Evolutionary conservation across 2,113 vertebrate species (phyloP).

Genomic region (Cercopithecus mona): DNA sequence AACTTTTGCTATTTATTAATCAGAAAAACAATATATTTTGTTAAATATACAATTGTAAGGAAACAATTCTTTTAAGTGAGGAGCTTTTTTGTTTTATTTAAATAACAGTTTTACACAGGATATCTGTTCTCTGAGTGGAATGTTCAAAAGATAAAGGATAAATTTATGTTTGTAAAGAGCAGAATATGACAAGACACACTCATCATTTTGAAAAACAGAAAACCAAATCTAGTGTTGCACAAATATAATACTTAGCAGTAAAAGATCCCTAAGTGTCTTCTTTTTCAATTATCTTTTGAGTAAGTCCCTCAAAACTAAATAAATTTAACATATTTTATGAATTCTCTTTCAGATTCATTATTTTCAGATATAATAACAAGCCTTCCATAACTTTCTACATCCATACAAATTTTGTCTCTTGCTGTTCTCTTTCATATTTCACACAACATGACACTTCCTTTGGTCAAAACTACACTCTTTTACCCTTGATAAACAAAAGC

Average conservation of each 20-base stretch:
- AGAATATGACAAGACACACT: background rate
- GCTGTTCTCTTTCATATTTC: background rate
- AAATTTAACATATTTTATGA: background rate
- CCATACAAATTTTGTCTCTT: background rate
- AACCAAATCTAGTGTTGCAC: background rate
- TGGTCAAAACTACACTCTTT: background rate
- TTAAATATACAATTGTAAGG: background rate
- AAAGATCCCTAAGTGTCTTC: background rate
- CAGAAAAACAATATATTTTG: background rate
- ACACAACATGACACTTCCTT: background rate
- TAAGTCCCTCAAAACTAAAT: background rate
- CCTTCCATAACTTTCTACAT: background rate
- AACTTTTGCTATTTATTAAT: background rate
- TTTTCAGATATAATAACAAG: background rate
- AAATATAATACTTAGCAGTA: background rate
- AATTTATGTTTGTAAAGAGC: background rate
- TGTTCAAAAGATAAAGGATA: background rate
- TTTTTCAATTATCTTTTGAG: background rate
- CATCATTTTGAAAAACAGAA: background rate
- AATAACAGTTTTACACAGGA: background rate
- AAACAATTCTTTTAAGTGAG: background rate
- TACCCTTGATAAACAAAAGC: background rate
- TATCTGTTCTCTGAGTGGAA: background rate
- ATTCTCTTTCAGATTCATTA: background rate
- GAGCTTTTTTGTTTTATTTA: background rate